Evolutionary conservation across 2,888 invertebrate species (phyloP), one percentile per base, ranked within the genome.

Genomic region (Parelbella ahira): DNA sequence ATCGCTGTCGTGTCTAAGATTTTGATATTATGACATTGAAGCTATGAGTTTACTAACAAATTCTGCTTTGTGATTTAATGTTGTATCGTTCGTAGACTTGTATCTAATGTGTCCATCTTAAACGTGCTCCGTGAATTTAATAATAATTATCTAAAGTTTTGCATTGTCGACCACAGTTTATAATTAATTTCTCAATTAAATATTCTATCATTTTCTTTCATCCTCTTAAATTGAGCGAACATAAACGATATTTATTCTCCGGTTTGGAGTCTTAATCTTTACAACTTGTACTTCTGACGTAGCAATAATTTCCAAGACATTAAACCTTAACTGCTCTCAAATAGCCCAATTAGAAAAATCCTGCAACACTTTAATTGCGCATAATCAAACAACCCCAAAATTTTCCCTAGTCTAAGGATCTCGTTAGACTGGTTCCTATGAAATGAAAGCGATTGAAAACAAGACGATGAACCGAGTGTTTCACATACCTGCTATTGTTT

Each of bases 321-420:
- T 33, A 27, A 27, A 33, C 41, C 13, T 25, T 21, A 44, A 42
- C 25, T 32, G 18, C 42, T 8, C 44, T 37, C 27, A 47, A 49
- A 44, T 49, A 38, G 44, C 44, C 47, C 44, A 44, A 44, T 44
- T 49, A 47, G 33, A 44, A 36, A 36, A 36, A 36, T 36, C 37
- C 36, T 36, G 30, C 47, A 45, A 46, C 41, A 42, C 44, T 44
- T 46, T 49, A 47, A 47, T 49, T 47, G 47, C 44, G 34, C 25
- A 36, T 36, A 44, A 50, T 50, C 48, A 58, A 63, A 60, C 55
- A 56, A 34, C 34, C 42, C 42, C 42, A 19, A 42, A 42, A 23
- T 42, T 15, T 34, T 28, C 20, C 28, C 42, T 34, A 28, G 21
- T 28, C 10, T 42, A 42, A 34, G 21, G 21, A 4, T 4, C 10